Evolutionary conservation across 2,888 invertebrate species (phyloP).

Genomic region (Spialia ferax): DNA sequence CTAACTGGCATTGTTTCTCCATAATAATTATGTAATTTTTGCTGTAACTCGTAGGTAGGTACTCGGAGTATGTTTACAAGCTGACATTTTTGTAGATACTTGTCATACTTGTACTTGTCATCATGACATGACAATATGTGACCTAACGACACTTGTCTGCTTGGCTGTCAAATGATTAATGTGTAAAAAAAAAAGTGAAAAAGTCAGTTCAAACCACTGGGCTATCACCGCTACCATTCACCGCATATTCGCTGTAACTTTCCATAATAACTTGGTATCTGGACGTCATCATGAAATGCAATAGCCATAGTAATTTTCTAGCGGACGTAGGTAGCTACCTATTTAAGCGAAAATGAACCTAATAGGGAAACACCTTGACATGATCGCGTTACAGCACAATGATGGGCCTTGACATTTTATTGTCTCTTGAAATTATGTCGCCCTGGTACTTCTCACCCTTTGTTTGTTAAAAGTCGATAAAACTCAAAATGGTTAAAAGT

Average conservation of each 20-base stretch:
- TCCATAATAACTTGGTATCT: background rate
- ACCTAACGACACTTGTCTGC: too few relatives aligned
- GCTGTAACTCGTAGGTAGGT: too few relatives aligned
- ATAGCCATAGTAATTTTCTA: slow-evolving; percentile 4
- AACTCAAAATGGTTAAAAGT: background rate
- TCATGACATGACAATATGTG: too few relatives aligned
- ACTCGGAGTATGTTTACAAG: too few relatives aligned
- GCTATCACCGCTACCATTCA: too few relatives aligned
- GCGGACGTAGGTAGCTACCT: slow-evolving; percentile 11
- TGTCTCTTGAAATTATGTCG: slow-evolving; percentile 35
- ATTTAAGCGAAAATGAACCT: slow-evolving; percentile 24
- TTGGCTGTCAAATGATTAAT: too few relatives aligned
- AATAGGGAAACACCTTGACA: slow-evolving; percentile 76
- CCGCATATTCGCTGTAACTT: background rate
- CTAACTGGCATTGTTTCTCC: too few relatives aligned
- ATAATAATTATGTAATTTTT: too few relatives aligned
- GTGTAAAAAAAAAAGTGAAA: too few relatives aligned
- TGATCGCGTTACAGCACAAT: slow-evolving; percentile 49
- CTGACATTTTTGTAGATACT: too few relatives aligned
- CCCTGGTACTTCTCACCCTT: slow-evolving; percentile 22
- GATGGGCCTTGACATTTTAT: slow-evolving; percentile 36
- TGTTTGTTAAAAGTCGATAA: slow-evolving; percentile 5
- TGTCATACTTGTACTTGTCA: too few relatives aligned
- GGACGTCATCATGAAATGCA: slow-evolving; percentile 7
- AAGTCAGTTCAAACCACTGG: too few relatives aligned